Conservation (phyloP, 1,140 invertebrate species). For the Lordiphosa mommai region DNA sequence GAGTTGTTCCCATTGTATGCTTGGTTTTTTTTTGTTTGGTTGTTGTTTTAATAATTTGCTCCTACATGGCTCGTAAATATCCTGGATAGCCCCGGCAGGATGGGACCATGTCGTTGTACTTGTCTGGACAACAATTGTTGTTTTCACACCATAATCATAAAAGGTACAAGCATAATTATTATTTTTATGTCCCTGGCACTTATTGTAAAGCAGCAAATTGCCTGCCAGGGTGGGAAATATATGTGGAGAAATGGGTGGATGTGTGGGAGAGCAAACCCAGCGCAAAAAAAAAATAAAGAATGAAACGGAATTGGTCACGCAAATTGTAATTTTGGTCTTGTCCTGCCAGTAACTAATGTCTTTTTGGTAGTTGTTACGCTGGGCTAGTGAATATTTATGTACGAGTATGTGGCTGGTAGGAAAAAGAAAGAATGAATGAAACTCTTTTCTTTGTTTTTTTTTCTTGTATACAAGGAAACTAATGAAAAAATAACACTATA, state of each 20-base stretch:
- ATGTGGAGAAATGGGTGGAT: neutral
- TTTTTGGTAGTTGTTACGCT: constrained; percentile 27
- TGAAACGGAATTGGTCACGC: constrained; percentile 21
- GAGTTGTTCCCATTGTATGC: constrained; percentile 55
- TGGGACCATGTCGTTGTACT: constrained; percentile 31
- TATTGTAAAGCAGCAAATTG: constrained; percentile 77
- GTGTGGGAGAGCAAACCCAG: neutral
- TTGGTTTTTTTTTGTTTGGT: constrained; percentile 11
- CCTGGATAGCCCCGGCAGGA: constrained; percentile 22
- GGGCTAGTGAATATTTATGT: constrained; percentile 67
- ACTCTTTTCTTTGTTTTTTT: constrained; percentile 34
- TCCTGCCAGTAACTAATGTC: constrained; percentile 48
- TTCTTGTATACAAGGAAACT: too few species aligned
- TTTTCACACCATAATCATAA: constrained; percentile 78
- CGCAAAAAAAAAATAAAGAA: neutral
- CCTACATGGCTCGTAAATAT: constrained; percentile 68
- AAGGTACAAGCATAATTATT: constrained; percentile 78
- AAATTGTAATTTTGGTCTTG: constrained; percentile 65
- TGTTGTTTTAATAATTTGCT: constrained; percentile 75
- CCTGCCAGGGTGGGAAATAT: constrained; percentile 42
- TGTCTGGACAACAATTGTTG: constrained; percentile 59
- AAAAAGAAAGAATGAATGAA: constrained; percentile 21
- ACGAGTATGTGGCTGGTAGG: constrained; percentile 10
- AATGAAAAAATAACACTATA: too few species aligned
- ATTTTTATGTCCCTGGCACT: constrained; percentile 75